phyloP scores from a whole-genome alignment of 2,113 vertebrate species.

The Australoheros scitulus region DNA sequence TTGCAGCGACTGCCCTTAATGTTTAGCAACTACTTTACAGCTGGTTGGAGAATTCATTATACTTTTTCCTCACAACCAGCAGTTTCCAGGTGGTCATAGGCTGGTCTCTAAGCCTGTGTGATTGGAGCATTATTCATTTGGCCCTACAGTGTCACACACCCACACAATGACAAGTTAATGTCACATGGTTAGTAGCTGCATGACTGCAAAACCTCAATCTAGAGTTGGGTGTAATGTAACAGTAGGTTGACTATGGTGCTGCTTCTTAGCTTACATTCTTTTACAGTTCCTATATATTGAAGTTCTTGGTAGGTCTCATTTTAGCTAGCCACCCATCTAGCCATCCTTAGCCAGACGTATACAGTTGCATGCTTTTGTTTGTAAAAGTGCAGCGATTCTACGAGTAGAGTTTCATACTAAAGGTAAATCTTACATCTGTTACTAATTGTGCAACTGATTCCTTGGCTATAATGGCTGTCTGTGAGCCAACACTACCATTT shows the following conservation, averaged over 20 bases:
- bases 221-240: background rate
- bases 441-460: no score
- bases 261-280: background rate
- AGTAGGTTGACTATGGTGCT: background rate
- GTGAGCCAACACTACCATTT: background rate
- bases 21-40: background rate
- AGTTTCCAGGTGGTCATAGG: fast-evolving
- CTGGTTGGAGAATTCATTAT: background rate
- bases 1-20: background rate
- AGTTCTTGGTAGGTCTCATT: background rate
- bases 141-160: background rate
- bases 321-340: background rate
- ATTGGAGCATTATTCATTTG: background rate
- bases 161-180: background rate
- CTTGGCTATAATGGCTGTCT: background rate
- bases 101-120: background rate
- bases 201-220: background rate
- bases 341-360: background rate
- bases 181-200: background rate
- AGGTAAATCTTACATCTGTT: background rate
- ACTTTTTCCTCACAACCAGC: background rate
- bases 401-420: background rate
- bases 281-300: background rate
- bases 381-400: background rate
- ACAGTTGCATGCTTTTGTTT: background rate